Evolutionary conservation across 2,797 vertebrate genomes (phyloP).

Genomic region (Syngnathus acus): DNA sequence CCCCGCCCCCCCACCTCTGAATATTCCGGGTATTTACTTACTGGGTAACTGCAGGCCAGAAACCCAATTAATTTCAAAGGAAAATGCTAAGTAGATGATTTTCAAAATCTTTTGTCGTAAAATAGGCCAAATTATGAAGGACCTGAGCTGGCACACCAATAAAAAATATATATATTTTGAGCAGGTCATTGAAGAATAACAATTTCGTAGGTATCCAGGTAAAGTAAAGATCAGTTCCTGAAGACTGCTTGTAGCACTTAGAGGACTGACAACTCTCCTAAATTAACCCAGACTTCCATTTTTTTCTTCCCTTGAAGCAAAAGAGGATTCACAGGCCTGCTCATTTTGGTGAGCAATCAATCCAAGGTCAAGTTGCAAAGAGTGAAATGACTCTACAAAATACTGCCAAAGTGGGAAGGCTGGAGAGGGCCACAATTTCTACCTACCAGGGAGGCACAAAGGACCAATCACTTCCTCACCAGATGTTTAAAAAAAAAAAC

Average conservation of each 20-base stretch:
- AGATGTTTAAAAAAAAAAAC: too few species aligned
- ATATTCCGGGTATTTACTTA: constrained; percentile 21
- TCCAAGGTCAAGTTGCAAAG: neutral
- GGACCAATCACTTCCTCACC: too few species aligned
- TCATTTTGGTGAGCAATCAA: neutral
- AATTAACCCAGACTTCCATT: neutral
- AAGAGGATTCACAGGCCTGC: neutral
- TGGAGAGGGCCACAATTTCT: too few species aligned
- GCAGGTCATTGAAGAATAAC: neutral
- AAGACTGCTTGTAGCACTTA: neutral
- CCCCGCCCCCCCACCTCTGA: neutral
- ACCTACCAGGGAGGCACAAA: too few species aligned
- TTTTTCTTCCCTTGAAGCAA: neutral
- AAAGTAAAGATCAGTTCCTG: neutral
- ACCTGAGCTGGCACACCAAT: neutral
- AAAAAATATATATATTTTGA: neutral
- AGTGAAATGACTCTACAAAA: neutral
- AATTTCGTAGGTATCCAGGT: neutral
- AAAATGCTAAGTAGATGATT: constrained; percentile 24
- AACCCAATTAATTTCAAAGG: constrained; percentile 39
- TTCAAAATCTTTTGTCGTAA: constrained; percentile 1
- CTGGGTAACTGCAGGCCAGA: constrained; percentile 7
- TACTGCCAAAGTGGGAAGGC: neutral
- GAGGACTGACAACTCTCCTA: neutral
- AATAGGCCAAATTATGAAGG: constrained; percentile 14